These are phyloP conservation scores for Dynastes maya DNA, from an alignment of 2,888 invertebrate genomes.

Conservation along the genomic window DNA sequence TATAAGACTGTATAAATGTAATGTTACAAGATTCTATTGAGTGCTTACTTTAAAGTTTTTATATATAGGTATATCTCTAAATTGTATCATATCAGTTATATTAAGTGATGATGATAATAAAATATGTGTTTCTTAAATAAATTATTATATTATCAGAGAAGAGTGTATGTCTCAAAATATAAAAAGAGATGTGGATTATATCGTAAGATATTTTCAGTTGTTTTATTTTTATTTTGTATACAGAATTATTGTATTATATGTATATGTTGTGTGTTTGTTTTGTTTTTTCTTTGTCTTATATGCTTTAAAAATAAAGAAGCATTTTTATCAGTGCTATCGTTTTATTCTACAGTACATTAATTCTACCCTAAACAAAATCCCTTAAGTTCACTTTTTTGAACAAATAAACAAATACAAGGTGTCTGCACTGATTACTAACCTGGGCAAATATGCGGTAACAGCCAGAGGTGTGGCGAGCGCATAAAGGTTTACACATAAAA, in stretches of 20 bases:
- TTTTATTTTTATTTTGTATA: slow-evolving; percentile 52
- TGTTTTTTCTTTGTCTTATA: slow-evolving; percentile 55
- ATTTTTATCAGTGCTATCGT: slow-evolving; percentile 23
- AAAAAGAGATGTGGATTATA: slow-evolving; percentile 37
- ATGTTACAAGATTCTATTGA: slow-evolving; percentile 43
- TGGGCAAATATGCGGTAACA: too few relatives aligned
- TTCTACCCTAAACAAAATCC: too few relatives aligned
- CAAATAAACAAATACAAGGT: too few relatives aligned
- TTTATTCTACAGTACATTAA: not conserved
- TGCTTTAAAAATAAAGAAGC: slow-evolving; percentile 50
- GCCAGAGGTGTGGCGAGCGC: too few relatives aligned
- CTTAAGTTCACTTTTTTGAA: too few relatives aligned
- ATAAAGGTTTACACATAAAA: too few relatives aligned
- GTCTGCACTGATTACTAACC: too few relatives aligned
- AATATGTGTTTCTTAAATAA: slow-evolving; percentile 29
- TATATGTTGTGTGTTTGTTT: slow-evolving; percentile 57
- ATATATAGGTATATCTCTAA: slow-evolving; percentile 43
- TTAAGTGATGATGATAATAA: slow-evolving; percentile 47
- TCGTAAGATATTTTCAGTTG: slow-evolving; percentile 40
- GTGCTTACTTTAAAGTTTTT: slow-evolving; percentile 42
- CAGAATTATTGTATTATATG: slow-evolving; percentile 55
- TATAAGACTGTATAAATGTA: slow-evolving; percentile 47
- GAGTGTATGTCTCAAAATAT: slow-evolving; percentile 34
- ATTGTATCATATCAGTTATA: slow-evolving; percentile 47
- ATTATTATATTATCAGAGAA: slow-evolving; percentile 39